Evolutionary conservation across 2,888 invertebrate species (phyloP).

Genomic region (Chaetoderma sp.): DNA sequence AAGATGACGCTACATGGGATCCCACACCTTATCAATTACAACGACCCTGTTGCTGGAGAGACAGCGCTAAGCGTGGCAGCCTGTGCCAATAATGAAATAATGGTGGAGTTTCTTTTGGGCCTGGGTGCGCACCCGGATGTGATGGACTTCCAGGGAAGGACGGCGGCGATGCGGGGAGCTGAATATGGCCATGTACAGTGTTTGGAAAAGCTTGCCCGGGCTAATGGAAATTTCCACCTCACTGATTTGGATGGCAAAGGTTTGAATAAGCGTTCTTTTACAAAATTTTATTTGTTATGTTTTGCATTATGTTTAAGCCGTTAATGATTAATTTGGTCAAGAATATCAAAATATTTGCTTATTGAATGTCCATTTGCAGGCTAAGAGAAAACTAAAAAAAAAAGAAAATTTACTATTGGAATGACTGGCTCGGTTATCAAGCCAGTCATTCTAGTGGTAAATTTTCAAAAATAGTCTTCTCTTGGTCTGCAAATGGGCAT

Average conservation of each 20-base stretch:
- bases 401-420: too few relatives aligned
- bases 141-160: conserved; percentile 65
- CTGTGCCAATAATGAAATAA: conserved; percentile 66
- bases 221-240: conserved; percentile 64
- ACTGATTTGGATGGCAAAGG: conserved; percentile 68
- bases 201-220: conserved; percentile 60
- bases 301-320: neutral
- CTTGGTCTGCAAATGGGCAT: too few relatives aligned
- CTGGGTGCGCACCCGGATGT: conserved; percentile 70
- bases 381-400: too few relatives aligned
- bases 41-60: conserved; percentile 64
- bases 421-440: too few relatives aligned
- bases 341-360: too few relatives aligned
- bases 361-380: too few relatives aligned
- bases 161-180: conserved; percentile 68
- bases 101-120: conserved; percentile 65
- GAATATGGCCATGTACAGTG: conserved; percentile 69
- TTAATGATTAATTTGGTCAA: too few relatives aligned
- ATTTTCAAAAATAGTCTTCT: too few relatives aligned
- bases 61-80: conserved; percentile 68
- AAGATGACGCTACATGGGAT: conserved; percentile 66
- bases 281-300: neutral
- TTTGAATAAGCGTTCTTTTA: conserved; percentile 29
- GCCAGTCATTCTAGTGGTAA: too few relatives aligned
- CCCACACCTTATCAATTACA: conserved; percentile 68